Percentiles rank a stretch among this genome's conserved stretches.
Conservation (phyloP, 2,797 vertebrate species). For the Xiphophorus birchmanni region DNA sequence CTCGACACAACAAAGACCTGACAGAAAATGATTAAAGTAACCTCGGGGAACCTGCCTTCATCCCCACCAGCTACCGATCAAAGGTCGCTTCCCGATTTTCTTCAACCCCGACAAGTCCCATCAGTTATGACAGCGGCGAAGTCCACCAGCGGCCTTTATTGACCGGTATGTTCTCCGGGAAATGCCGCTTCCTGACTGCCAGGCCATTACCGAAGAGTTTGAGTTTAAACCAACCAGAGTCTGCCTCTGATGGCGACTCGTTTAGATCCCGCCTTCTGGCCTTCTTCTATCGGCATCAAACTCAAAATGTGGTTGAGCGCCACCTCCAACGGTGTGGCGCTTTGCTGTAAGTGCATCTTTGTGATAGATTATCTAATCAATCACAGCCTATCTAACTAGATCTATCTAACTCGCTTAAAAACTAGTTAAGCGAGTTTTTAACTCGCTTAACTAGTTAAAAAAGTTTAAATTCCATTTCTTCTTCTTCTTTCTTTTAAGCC, state of each 20-base stretch:
- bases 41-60: slow-evolving; percentile 71
- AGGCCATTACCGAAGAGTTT: background rate
- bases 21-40: slow-evolving; percentile 12
- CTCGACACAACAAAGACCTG: slow-evolving; percentile 5
- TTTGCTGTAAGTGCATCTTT: background rate
- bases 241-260: background rate
- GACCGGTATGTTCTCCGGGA: background rate
- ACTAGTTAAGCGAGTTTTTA: no score
- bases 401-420: no score
- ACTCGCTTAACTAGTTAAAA: background rate
- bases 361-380: background rate
- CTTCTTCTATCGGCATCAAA: background rate
- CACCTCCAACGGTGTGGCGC: background rate
- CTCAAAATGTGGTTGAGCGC: background rate
- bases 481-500: background rate
- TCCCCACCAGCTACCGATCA: slow-evolving; percentile 46
- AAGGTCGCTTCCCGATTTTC: slow-evolving; percentile 14
- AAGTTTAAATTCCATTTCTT: background rate
- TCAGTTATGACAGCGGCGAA: background rate
- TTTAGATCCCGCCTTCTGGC: background rate
- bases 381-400: no score
- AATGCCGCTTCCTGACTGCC: slow-evolving; percentile 19
- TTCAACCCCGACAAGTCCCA: slow-evolving; percentile 14
- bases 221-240: background rate
- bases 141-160: background rate